Base-by-base conservation (phyloP, 2,888 invertebrate genomes). In the Apamea monoglypha region DNA sequence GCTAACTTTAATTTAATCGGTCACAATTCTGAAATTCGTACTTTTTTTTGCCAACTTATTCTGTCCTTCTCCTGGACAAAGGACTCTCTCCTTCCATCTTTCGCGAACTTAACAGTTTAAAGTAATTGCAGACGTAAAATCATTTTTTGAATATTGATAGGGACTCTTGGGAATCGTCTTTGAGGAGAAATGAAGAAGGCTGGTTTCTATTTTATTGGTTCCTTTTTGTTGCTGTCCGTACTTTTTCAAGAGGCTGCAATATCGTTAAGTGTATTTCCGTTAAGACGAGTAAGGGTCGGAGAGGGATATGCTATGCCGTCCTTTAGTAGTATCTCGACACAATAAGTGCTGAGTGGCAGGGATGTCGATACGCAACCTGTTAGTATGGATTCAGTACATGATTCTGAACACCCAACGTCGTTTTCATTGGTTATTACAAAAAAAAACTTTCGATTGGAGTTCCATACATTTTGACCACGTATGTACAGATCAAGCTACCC, bases 191-290 rank as follows among this genome's bases (percentile, higher is more conserved):
- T 66, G 16, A 16, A 76, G 36, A 14, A 32, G 64, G 36, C 29
- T 36, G 32, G 47, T 40, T 76, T 78, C 56, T 56, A 61, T 83
- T 87, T 87, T 70, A 83, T 74, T 67, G 66, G 16, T 18, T 63
- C 32, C 18, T n/a, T 21, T 73, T 87, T 87, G 61, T 87, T 73
- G 8, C 25, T 86, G 2, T 47, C 36, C 21, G 64, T 59, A 44
- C 66, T 63, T 74, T n/a, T 40, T 76, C 16, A 70, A 83, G 40
- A 83, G 66, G 25, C 59, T 83, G 84, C 84, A 84, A 83, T 83
- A 83, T 61, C 72, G 53, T 83, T 83, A 83, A 83, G 78, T 74
- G 78, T 56, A 50, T 77, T 66, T 56, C 73, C 44, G 63, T 50
- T 74, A 53, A 82, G 76, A 53, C 32, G 44, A 61, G 76, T 53